Evolutionary conservation across 2,888 invertebrate species (phyloP), one percentile per base, ranked within the genome.

Genomic region (Hofmannophila pseudospretella): DNA sequence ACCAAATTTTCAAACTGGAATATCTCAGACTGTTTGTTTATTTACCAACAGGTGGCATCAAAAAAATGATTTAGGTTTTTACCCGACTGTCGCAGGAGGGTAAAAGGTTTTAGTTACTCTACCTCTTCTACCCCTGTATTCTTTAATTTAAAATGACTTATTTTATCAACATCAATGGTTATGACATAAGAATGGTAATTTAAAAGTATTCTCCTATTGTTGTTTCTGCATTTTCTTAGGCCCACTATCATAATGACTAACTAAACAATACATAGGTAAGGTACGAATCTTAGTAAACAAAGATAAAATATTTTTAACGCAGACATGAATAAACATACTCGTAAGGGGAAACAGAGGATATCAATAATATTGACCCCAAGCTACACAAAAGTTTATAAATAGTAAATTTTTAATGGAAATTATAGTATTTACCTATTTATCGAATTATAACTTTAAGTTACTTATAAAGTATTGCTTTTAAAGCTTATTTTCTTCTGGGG

Each of bases 381-480:
- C 9, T 22, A n/a, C 11, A 25, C 11, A 27, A 10, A 34, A 29
- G 20, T 23, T 20, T 27, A 28, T n/a, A 26, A 23, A 33, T 14
- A 30, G n/a, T 19, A 13, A 31, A 16, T 16, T 5, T 35, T 22
- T 13, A 7, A 12, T 22, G 11, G 4, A 11, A 32, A 32, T 16
- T 16, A 16, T 16, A 5, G 5, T n/a, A n/a, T n/a, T n/a, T n/a
- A n/a, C n/a, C n/a, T n/a, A n/a, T n/a, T n/a, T n/a, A n/a, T n/a
- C n/a, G n/a, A n/a, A n/a, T n/a, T n/a, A 26, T 10, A 5, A 27
- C 4, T 11, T 19, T 23, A 31, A 3, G 12, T 9, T 10, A 31
- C 10, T 16, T 19, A 31, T 9, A 41, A 42, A 35, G 36, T 41
- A 54, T 49, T 47, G 45, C 46, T 51, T 58, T 16, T 53, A 51